Evolutionary conservation across 1,140 invertebrate genomes (phyloP), one percentile per base, ranked within the genome.

Genomic region (Papilio polyxenes): DNA sequence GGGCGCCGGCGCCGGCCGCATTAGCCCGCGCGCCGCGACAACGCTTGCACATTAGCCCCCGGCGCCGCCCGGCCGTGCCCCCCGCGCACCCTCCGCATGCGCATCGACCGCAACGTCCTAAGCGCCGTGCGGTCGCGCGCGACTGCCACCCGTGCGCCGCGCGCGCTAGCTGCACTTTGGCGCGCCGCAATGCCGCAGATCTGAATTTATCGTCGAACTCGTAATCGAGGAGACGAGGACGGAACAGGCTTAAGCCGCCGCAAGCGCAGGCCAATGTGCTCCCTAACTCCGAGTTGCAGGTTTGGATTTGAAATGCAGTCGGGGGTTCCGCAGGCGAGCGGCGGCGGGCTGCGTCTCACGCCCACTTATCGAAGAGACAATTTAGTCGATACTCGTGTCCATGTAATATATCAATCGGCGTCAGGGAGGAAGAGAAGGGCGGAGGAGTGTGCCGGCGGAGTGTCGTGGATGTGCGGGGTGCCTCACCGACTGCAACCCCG

Each of bases 1-100:
- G 86, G 88, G 91, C 92, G 92, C 92, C 91, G 92, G 92, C 92
- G 92, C 92, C 92, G 91, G 86, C 84, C 90, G 91, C 92, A 93
- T 93, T 92, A 93, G 91, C 87, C 82, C 82, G 85, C 87, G 84
- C 85, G 85, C 87, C 86, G 83, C 86, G 86, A 91, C 91, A 91
- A 81, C 91, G 87, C 75, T 76, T 76, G 48, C 91, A 92, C 91
- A 92, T 92, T 93, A 92, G 90, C 88, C 87, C 89, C 75, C 51
- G 76, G 80, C 44, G 11, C 81, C 0, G 4, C 17, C 40, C 56
- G 76, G 40, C 6, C 83, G 1, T 40, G 84, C 77, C 53, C 75
- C 53, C 76, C 59, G 13, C 79, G 8, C n/a, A 20, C 53, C 8
- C 23, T 17, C n/a, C n/a, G 11, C 20, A 44, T 44, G 40, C 40